Base-by-base conservation (phyloP, 2,113 vertebrate genomes). In the Crotophaga sulcirostris region DNA sequence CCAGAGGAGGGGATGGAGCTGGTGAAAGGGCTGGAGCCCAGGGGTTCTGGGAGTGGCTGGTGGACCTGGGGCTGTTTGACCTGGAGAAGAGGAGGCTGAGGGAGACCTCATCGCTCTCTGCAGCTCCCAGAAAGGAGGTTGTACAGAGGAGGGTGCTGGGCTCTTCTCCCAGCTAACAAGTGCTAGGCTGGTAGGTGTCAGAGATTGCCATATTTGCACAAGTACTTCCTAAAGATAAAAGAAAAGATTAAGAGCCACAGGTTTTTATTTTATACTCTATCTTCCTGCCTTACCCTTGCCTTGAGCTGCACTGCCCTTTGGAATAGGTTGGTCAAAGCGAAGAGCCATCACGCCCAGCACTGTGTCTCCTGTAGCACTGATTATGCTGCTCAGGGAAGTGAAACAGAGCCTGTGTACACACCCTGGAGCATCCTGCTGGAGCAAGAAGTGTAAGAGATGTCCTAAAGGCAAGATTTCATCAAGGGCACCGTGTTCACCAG, bases 381-480 rank as follows among this genome's bases (percentile, higher is more conserved):
- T 2, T 12, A n/a, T 29, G 75, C 47, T 58, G 36, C 54, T 49
- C 31, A 26, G 38, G 42, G 49, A 24, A 12, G 20, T 19, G 6
- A 45, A 34, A 25, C 0, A 0, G 52, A 26, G 15, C 17, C 15
- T n/a, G 10, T 38, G 44, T 44, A 2, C 2, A 0, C 28, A 34
- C 25, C 33, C 33, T 51, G 84, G 16, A 26, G 34, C 11, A 2
- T 58, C 47, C 18, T 66, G 13, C 59, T 29, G 21, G 54, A 56
- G 47, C n/a, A 59, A 58, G 28, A 73, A 56, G 33, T 10, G 10
- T 13, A 40, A 40, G 66, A 62, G 33, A 7, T 56, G 12, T 56
- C 45, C 36, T 42, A 9, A 68, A 81, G 55, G 55, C 62, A 76
- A 44, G 51, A 55, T 64, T 54, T 51, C 28, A 44, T 38, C 36